Base-by-base conservation (phyloP, 2,888 invertebrate species). In the Tuta absoluta region DNA sequence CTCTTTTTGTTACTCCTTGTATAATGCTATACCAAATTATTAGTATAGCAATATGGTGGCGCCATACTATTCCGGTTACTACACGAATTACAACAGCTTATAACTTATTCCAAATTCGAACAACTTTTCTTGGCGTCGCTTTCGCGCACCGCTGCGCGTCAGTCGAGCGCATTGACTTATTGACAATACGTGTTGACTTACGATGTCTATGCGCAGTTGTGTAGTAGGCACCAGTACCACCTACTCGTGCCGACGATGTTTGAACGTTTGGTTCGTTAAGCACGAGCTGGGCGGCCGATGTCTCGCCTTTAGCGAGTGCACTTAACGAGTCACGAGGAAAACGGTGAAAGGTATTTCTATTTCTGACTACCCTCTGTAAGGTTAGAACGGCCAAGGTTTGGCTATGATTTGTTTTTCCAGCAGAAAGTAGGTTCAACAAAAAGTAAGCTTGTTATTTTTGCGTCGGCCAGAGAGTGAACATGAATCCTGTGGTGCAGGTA, bases 141-240 rank as follows among this genome's bases (percentile, higher is more conserved):
- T 59, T 65, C 57, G 58, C 65, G 65, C 65, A 56, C 56, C 62
- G 45, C 33, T 45, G 65, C 58, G 60, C 53, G 53, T 60, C 53
- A 65, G 65, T 65, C 60, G 48, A 63, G 65, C 65, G 63, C 38
- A 24, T 21, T 65, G 65, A 63, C 59, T 65, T 65, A 65, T 65
- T 65, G 65, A 65, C 63, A 63, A 63, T 60, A 65, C 65, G 65
- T 63, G 65, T 65, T 61, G 59, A 48, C 65, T 65, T 62, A 53
- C 21, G 33, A 10, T 24, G 51, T 33, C 56, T 56, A 56, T 56
- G 33, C 24, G 23, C 23, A 14, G 12, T 0, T 12, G 23, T 33
- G 5, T n/a, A 28, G 19, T 49, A 49, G 17, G 10, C 33, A 0
- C 8, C 19, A 49, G 17, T 14, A 14, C 49, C n/a, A 14, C 17